A percentile compares a stretch with the other conserved stretches of the same genome.
Conservation (phyloP, 2,888 invertebrate species). For the Sipha maydis region DNA sequence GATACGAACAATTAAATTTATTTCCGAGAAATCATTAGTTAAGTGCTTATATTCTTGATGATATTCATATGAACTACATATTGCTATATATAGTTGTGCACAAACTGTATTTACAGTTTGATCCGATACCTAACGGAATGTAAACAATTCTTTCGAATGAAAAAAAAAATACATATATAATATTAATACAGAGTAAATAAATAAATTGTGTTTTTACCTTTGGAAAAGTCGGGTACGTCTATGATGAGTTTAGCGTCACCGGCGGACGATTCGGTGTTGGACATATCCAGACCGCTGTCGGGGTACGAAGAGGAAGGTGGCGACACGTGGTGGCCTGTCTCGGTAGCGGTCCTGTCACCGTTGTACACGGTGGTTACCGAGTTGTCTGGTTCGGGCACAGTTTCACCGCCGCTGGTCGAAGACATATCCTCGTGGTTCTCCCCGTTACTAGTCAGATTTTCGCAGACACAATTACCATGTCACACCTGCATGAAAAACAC, state of each 20-base stretch:
- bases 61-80: too few species aligned
- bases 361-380: constrained; percentile 51
- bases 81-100: too few species aligned
- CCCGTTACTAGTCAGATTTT: constrained; percentile 22
- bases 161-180: too few species aligned
- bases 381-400: constrained; percentile 16
- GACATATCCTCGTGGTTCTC: constrained; percentile 31
- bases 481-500: neutral
- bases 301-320: constrained; percentile 28
- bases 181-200: too few species aligned
- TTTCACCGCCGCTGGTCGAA: constrained; percentile 46
- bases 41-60: too few species aligned
- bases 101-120: too few species aligned
- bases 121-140: too few species aligned
- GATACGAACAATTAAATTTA: too few species aligned
- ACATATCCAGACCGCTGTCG: constrained; percentile 46
- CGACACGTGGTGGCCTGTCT: neutral
- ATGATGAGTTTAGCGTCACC: constrained; percentile 58
- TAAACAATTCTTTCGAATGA: too few species aligned
- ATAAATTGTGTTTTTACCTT: neutral
- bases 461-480: constrained; percentile 37
- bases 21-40: too few species aligned
- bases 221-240: constrained; percentile 59
- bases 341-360: neutral
- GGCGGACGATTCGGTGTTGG: constrained; percentile 44